A percentile compares a stretch with the other conserved stretches of the same genome.
Conservation (phyloP, 2,113 vertebrate species). For the Onychorhynchus coronatus region DNA sequence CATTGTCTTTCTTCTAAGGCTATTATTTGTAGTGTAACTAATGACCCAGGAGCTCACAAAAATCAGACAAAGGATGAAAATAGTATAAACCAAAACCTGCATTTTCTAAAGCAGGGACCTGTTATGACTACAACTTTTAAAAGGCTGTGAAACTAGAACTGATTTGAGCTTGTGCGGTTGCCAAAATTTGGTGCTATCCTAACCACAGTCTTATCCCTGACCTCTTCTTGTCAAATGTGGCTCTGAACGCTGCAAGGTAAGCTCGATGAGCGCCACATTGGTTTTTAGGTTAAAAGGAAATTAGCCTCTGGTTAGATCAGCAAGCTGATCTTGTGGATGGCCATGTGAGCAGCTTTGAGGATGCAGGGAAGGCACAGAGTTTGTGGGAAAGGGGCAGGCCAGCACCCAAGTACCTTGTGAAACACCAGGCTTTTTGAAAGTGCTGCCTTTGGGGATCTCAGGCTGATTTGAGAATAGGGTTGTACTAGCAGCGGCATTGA, state of each 20-base stretch:
- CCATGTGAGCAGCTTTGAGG: background rate
- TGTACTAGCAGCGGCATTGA: background rate
- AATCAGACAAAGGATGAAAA: background rate
- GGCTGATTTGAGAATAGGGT: background rate
- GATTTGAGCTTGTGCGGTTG: background rate
- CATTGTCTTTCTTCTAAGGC: background rate
- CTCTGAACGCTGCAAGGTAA: background rate
- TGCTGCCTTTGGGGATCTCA: background rate
- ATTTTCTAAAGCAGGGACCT: background rate
- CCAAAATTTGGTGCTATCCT: background rate
- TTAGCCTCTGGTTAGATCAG: background rate
- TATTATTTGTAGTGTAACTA: background rate
- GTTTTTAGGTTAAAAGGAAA: background rate
- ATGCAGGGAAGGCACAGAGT: background rate
- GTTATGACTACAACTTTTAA: background rate
- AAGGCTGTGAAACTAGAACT: background rate
- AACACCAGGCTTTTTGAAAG: background rate
- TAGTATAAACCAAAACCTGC: background rate
- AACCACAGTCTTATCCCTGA: background rate
- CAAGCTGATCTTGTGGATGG: background rate
- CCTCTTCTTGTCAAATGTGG: background rate
- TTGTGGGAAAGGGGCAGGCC: background rate
- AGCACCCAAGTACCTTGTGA: rapidly evolving
- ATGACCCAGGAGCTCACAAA: background rate
- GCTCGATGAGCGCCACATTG: background rate